Evolutionary conservation across 2,888 invertebrate species (phyloP).

Genomic region (Adineta ricciae): DNA sequence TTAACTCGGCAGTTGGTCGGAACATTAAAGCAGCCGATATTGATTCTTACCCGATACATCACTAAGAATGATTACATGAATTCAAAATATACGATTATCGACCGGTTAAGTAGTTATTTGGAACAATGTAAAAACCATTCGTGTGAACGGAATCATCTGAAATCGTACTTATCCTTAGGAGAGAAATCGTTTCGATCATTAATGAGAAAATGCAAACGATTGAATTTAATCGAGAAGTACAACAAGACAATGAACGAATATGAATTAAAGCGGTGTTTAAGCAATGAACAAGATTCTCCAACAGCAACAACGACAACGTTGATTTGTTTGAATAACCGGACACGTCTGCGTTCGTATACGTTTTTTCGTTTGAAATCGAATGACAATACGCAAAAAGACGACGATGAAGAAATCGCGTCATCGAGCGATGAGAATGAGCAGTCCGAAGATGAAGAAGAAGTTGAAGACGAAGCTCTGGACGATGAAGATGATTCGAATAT

Average conservation of each 20-base stretch:
- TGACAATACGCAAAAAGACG: background rate
- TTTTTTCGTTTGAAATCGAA: background rate
- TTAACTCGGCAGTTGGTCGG: background rate
- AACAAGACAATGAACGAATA: background rate
- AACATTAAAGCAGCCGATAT: background rate
- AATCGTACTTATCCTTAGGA: conserved; percentile 1
- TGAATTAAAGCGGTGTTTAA: background rate
- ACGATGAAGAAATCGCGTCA: background rate
- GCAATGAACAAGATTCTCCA: background rate
- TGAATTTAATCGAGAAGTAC: background rate
- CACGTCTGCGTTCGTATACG: background rate
- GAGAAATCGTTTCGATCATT: conserved; percentile 18
- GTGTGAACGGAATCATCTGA: conserved; percentile 10
- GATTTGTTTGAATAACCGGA: background rate
- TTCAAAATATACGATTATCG: background rate
- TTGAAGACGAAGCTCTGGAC: background rate
- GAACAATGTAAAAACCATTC: background rate
- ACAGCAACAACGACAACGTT: background rate
- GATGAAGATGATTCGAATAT: background rate
- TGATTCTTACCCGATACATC: background rate
- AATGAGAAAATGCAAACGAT: conserved; percentile 18
- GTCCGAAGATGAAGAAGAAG: background rate
- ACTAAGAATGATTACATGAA: background rate
- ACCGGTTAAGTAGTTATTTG: background rate
- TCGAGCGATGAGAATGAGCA: background rate